These are phyloP conservation scores for Antennarius maculatus DNA, from an alignment of 2,797 vertebrate genomes.

Conservation along the genomic window DNA sequence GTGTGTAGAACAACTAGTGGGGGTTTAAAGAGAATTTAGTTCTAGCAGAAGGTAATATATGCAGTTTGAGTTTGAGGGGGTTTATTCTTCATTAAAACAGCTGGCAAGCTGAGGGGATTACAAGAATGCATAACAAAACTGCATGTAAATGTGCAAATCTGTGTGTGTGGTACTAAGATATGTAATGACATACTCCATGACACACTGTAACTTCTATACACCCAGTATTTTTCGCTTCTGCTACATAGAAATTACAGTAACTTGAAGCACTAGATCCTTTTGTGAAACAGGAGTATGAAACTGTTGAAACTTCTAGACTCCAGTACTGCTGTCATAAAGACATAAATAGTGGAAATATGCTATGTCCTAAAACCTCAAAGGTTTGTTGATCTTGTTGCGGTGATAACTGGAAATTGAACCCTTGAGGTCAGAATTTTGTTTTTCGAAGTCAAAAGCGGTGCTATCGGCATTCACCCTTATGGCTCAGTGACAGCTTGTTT, in stretches of 20 bases:
- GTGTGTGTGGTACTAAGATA: constrained; percentile 52
- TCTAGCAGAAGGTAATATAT: constrained; percentile 59
- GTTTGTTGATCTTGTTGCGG: constrained; percentile 72
- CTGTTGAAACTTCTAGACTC: constrained; percentile 35
- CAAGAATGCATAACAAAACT: constrained; percentile 31
- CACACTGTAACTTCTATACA: constrained; percentile 49
- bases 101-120: constrained; percentile 54
- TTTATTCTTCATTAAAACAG: constrained; percentile 58
- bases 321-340: constrained; percentile 21
- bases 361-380: constrained; percentile 51
- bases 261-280: constrained; percentile 41
- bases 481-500: constrained; percentile 53
- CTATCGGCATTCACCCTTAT: constrained; percentile 54
- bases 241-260: constrained; percentile 55
- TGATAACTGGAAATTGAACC: constrained; percentile 69
- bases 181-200: constrained; percentile 67
- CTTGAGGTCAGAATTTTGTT: constrained; percentile 78
- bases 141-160: constrained; percentile 1
- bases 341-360: constrained; percentile 53
- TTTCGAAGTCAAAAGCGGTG: constrained; percentile 61
- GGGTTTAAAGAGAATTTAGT: constrained; percentile 69
- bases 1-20: constrained; percentile 80
- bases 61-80: constrained; percentile 40
- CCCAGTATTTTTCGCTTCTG: constrained; percentile 62
- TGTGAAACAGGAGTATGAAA: constrained; percentile 8